Percentiles rank a stretch among this genome's conserved stretches.
Conservation (phyloP, 2,888 invertebrate genomes). For the Syrphus vitripennis region DNA sequence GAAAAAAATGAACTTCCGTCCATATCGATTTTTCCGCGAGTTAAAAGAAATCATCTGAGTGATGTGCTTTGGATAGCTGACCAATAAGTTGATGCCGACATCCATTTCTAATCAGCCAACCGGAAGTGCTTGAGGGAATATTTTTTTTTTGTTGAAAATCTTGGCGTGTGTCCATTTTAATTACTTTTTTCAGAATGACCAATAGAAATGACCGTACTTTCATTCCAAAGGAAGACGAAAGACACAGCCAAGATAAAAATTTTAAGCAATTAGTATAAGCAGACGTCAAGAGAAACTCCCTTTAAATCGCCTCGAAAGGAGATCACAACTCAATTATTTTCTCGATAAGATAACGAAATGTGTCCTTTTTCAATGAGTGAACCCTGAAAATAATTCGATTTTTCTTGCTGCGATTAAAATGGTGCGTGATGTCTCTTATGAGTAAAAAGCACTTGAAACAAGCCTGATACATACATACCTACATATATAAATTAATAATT, state of each 20-base stretch:
- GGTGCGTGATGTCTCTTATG: conserved; percentile 53
- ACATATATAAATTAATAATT: conserved; percentile 71
- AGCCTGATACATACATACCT: no score
- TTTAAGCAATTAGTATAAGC: conserved; percentile 52
- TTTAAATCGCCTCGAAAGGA: conserved; percentile 39
- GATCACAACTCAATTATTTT: conserved; percentile 60
- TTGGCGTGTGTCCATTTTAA: conserved; percentile 55
- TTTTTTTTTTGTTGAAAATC: conserved; percentile 16
- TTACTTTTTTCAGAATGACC: conserved; percentile 44
- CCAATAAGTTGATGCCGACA: conserved; percentile 49
- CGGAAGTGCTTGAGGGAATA: conserved; percentile 50
- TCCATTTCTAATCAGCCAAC: conserved; percentile 44
- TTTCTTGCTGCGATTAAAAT: conserved; percentile 64
- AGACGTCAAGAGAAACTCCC: conserved; percentile 43
- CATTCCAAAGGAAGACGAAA: background rate
- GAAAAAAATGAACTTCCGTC: conserved; percentile 50
- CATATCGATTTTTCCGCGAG: conserved; percentile 64
- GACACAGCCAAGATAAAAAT: conserved; percentile 26
- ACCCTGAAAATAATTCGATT: conserved; percentile 59
- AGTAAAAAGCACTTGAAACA: conserved; percentile 11
- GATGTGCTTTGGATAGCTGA: conserved; percentile 54
- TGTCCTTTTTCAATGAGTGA: conserved; percentile 4
- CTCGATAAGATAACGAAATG: conserved; percentile 42
- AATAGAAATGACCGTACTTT: conserved; percentile 1
- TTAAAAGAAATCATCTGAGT: background rate